Conservation (phyloP, 2,113 vertebrate genomes). For the Vanacampus margaritifer region DNA sequence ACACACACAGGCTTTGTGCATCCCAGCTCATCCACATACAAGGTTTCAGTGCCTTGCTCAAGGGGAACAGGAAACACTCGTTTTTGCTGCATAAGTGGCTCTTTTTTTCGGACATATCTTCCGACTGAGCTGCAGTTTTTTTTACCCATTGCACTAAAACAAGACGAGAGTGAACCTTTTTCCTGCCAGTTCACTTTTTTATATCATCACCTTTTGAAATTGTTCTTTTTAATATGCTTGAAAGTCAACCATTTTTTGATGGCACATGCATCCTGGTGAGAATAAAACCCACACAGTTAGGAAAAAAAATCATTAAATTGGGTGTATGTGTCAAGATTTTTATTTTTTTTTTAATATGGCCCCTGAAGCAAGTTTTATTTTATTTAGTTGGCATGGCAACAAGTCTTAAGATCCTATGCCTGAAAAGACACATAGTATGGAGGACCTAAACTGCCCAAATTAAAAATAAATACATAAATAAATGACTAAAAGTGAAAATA, state of each 20-base stretch:
- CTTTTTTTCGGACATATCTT: background rate
- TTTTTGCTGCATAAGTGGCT: background rate
- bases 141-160: background rate
- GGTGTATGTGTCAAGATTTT: too few species aligned
- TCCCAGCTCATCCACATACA: background rate
- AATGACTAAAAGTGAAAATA: too few species aligned
- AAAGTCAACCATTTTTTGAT: too few species aligned
- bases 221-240: too few species aligned
- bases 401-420: background rate
- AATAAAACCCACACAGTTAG: too few species aligned
- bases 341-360: background rate
- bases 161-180: too few species aligned
- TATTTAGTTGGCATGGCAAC: background rate
- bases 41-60: slow-evolving; percentile 3
- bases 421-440: background rate
- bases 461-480: too few species aligned
- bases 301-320: too few species aligned
- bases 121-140: background rate
- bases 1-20: background rate
- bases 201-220: background rate
- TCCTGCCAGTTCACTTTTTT: too few species aligned
- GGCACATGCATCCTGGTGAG: too few species aligned
- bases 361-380: background rate
- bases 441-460: too few species aligned
- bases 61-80: background rate